Conservation (phyloP, 1,140 invertebrate species). For the Lamellibrachia luymesi region DNA sequence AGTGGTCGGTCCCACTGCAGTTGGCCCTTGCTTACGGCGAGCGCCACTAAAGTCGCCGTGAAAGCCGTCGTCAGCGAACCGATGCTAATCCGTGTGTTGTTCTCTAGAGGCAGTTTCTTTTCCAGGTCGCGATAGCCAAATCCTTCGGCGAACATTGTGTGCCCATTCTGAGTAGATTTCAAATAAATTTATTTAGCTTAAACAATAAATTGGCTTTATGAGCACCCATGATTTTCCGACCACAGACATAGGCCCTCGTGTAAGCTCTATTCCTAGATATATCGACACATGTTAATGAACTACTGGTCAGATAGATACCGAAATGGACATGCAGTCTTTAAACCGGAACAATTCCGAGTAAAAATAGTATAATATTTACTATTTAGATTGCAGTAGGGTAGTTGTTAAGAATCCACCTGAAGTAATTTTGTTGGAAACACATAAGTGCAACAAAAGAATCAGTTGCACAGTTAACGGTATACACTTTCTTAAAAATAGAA, state of each 20-base stretch:
- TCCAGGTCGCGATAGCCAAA: constrained; percentile 17
- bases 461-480: too few species aligned
- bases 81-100: constrained; percentile 7
- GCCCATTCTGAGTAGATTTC: background rate
- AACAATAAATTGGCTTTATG: too few species aligned
- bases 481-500: background rate
- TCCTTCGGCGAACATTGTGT: background rate
- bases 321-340: background rate
- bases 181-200: background rate
- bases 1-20: constrained; percentile 15
- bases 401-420: too few species aligned
- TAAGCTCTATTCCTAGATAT: background rate
- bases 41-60: constrained; percentile 14
- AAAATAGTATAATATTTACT: background rate
- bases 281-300: background rate
- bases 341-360: background rate
- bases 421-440: too few species aligned
- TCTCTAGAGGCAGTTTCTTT: background rate
- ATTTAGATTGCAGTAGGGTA: too few species aligned
- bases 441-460: too few species aligned
- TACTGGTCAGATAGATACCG: background rate
- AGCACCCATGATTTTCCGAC: background rate
- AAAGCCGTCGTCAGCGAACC: constrained; percentile 15
- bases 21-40: constrained; percentile 19
- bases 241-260: background rate